A percentile compares a stretch with the other conserved stretches of the same genome.
phyloP scores from a whole-genome alignment of 37 sponge, comb jelly and placozoan species.

The Ephydatia muelleri region DNA sequence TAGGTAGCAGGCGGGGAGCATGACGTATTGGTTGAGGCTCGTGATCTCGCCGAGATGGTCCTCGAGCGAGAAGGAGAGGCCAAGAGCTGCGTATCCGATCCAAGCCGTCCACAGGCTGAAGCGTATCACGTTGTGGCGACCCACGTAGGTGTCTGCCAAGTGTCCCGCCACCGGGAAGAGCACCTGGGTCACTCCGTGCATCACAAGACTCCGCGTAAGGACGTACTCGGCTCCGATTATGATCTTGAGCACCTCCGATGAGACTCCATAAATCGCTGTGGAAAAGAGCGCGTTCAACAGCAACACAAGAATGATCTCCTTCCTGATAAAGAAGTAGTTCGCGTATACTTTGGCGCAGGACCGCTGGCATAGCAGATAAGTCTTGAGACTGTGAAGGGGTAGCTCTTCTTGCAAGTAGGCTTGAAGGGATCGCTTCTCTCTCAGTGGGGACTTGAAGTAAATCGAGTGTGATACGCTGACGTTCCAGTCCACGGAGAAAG shows the following conservation, averaged over 20 bases:
- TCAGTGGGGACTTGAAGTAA: too few relatives aligned
- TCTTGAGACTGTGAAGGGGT: too few relatives aligned
- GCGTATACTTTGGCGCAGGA: slow-evolving; percentile 24
- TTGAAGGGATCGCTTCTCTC: too few relatives aligned
- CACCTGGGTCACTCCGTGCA: slow-evolving; percentile 21
- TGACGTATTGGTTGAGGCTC: background rate
- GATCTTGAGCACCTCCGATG: slow-evolving; percentile 29
- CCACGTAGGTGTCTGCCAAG: slow-evolving; percentile 38
- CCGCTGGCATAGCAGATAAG: too few relatives aligned
- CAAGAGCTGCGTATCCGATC: slow-evolving; percentile 26
- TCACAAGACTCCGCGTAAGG: slow-evolving; percentile 3
- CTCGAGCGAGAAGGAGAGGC: slow-evolving; percentile 23
- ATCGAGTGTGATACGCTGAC: too few relatives aligned
- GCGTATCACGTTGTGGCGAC: slow-evolving; percentile 37
- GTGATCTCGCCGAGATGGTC: background rate
- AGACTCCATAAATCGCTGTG: slow-evolving; percentile 34
- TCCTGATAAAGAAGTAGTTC: slow-evolving; percentile 37
- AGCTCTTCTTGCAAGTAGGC: too few relatives aligned
- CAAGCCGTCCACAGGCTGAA: slow-evolving; percentile 54
- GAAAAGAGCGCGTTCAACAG: slow-evolving; percentile 47
- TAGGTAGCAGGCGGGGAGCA: slow-evolving; percentile 14
- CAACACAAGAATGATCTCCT: slow-evolving; percentile 9
- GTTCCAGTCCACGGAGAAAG: too few relatives aligned
- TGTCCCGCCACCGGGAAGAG: slow-evolving; percentile 49
- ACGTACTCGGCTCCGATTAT: slow-evolving; percentile 29